phyloP scores from a whole-genome alignment of 1,140 invertebrate genomes.

The Aphaenogaster rudis region DNA sequence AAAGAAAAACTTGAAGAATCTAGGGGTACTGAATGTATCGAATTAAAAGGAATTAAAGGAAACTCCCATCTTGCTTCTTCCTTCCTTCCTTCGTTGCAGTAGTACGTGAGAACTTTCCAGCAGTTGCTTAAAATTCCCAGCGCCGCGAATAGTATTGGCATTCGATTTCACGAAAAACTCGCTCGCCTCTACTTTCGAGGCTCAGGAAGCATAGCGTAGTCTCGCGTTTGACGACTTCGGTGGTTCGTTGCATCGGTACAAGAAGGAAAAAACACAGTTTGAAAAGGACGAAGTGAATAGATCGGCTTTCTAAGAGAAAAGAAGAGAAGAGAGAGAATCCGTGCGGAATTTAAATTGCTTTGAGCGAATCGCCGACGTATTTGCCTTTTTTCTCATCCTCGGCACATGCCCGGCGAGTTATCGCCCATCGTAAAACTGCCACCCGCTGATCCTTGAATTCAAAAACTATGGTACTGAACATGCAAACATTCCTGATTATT shows the following conservation, averaged over 20 bases:
- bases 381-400: constrained; percentile 50
- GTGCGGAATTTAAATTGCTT: constrained; percentile 62
- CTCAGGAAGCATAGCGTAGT: constrained; percentile 35
- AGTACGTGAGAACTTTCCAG: constrained; percentile 59
- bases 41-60: constrained; percentile 62
- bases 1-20: neutral
- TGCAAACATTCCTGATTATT: constrained; percentile 28
- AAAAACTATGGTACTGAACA: neutral
- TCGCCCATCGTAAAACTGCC: constrained; percentile 53
- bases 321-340: constrained; percentile 27
- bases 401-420: constrained; percentile 51
- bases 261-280: constrained; percentile 24
- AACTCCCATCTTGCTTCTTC: constrained; percentile 38
- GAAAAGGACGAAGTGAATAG: constrained; percentile 56
- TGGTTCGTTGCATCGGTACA: constrained; percentile 50
- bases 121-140: constrained; percentile 64
- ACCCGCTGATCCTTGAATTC: constrained; percentile 45
- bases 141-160: constrained; percentile 57
- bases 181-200: constrained; percentile 32
- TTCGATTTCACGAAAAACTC: constrained; percentile 61
- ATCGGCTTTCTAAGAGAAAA: constrained; percentile 48
- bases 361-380: constrained; percentile 51
- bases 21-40: constrained; percentile 15
- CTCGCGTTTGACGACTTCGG: constrained; percentile 50
- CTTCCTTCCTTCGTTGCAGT: constrained; percentile 13